Evolutionary conservation across 2,797 vertebrate species (phyloP), one percentile per base, ranked within the genome.

Genomic region (Gymnothorax reevesii): DNA sequence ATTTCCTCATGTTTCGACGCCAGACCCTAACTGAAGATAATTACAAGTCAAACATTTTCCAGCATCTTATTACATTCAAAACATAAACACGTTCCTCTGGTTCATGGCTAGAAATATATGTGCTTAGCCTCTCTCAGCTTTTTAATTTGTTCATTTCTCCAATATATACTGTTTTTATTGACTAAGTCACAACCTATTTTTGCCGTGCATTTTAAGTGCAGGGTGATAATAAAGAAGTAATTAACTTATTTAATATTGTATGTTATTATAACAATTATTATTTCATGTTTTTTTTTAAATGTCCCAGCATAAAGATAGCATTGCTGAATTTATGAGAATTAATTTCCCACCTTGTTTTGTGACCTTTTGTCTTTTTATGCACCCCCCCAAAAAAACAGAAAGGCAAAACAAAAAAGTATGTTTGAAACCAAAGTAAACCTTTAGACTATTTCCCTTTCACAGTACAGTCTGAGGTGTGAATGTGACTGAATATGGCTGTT

Each of bases 361-460:
- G 83, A 60, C 66, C 0, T 69, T 69, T 69, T 25, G 22, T 69
- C n/a, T 69, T 12, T 73, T 73, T 33, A 5, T 15, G 71, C 20
- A 57, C 57, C n/a, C n/a, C n/a, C n/a, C 80, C 73, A 20, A 60
- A 82, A 3, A 77, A 77, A 52, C 15, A 20, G 15, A 52, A 15
- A 33, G 7, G 52, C 73, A 7, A 77, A 77, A 52, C 33, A 2
- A 54, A 80, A 80, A 55, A 22, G 8, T 80, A 55, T n/a, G 90
- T 92, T 91, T 91, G 90, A 91, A 59, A 86, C 89, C 92, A 89
- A 86, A 90, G 90, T 91, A 91, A 88, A 88, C 92, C 85, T 87
- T 91, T 92, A 89, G 87, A 88, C 62, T 90, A 84, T 73, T 49
- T n/a, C 33, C 57, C 42, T 79, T 0, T 20, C 13, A 54, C 15